phyloP scores from a whole-genome alignment of 2,113 vertebrate species.

The Dryoscopus gambensis region DNA sequence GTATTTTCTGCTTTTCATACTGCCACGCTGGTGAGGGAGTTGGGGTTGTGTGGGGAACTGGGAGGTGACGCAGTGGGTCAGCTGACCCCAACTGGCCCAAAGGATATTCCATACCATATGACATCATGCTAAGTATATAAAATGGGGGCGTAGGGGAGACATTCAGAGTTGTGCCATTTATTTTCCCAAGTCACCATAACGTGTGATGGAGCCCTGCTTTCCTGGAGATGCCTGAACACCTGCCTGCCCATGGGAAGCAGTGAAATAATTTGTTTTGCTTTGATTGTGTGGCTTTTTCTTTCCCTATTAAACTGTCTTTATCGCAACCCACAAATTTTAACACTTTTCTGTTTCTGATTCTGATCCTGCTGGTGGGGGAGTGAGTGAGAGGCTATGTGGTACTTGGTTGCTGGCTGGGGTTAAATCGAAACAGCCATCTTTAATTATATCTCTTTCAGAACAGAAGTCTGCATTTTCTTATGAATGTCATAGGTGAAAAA shows the following conservation, averaged over 20 bases:
- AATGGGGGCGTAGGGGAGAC: not conserved
- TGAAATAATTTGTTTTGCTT: not conserved
- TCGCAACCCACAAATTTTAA: not conserved
- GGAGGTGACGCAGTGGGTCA: not conserved
- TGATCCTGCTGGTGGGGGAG: not conserved
- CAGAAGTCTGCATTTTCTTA: not conserved
- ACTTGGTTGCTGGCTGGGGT: not conserved
- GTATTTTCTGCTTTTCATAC: not conserved
- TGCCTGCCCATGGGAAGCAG: not conserved
- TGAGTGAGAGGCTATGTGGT: not conserved
- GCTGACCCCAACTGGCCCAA: not conserved
- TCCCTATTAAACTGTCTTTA: not conserved
- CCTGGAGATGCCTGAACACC: not conserved
- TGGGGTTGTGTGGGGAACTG: fast-evolving
- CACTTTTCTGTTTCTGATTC: not conserved
- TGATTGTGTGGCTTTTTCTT: not conserved
- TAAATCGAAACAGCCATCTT: not conserved
- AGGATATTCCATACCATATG: not conserved
- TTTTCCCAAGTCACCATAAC: not conserved
- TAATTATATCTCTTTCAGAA: not conserved
- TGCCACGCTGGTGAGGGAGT: fast-evolving
- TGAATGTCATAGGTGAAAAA: not conserved
- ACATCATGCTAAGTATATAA: not conserved
- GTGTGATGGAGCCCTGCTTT: too few species aligned
- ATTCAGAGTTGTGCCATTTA: not conserved